Evolutionary conservation across 2,797 vertebrate genomes (phyloP), one percentile per base, ranked within the genome.

Genomic region (Crocodylus rhombifer): DNA sequence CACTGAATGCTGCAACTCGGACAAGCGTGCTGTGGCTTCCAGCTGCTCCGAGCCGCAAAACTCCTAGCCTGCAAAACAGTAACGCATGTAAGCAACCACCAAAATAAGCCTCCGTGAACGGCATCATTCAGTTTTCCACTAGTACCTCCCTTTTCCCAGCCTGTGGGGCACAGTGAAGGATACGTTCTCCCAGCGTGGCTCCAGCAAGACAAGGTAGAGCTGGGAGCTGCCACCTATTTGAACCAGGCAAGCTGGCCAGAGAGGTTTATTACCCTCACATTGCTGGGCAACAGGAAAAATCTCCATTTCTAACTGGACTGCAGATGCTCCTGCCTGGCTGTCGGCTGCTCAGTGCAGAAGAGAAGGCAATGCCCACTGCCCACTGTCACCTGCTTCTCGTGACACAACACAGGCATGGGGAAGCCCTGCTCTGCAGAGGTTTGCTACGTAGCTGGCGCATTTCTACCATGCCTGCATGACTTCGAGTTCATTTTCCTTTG

Each of bases 381-480:
- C 65, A 69, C 28, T 20, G 20, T n/a, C 30, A 18, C 65, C 36
- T 21, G 14, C 67, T 14, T 51, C 42, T 51, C 42, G 10, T 3
- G 42, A 51, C 42, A 51, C 42, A 36, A 81, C 18, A 20, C 80
- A 81, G 42, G 74, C 64, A 12, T 36, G 67, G 74, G 14, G 11
- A 25, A 12, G 61, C 69, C 26, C 8, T 2, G 0, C 7, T 61
- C 81, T 76, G 62, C 73, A 60, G 56, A 71, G 4, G 1, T 26
- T 17, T 51, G 1, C 26, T 10, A 33, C 4, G 0, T 1, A 57
- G 3, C 0, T 0, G 62, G 69, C 64, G 16, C 77, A 89, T 74
- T 73, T 2, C 26, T 36, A 1, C 0, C 2, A 76, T 61, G 30
- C 36, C 0, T 0, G 5, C 26, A 58, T 58, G 8, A 1, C 15